A percentile compares a stretch with the other conserved stretches of the same genome.
Evolutionary conservation across 2,888 invertebrate species (phyloP).

Genomic region (Amiota communis): DNA sequence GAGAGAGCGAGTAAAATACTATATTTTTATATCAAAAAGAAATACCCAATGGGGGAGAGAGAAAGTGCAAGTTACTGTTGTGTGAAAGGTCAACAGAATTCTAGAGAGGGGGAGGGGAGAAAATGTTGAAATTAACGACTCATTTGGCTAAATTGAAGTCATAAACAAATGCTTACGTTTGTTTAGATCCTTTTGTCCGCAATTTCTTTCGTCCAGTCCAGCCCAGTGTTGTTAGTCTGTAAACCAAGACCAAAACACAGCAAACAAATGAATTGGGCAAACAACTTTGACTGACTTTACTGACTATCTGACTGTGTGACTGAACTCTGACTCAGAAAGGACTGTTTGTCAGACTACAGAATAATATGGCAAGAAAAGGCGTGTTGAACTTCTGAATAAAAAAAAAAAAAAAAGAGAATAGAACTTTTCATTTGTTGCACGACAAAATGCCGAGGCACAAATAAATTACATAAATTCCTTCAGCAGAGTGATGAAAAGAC

Average conservation of each 20-base stretch:
- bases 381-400: background rate
- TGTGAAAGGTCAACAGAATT: background rate
- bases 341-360: slow-evolving; percentile 5
- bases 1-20: too few relatives aligned
- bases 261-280: background rate
- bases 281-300: background rate
- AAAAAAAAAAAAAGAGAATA: background rate
- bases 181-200: background rate
- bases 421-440: slow-evolving; percentile 26
- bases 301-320: background rate
- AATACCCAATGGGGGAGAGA: too few relatives aligned
- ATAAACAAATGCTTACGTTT: slow-evolving; percentile 58
- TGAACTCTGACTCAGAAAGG: background rate
- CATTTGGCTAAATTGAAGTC: slow-evolving; percentile 69
- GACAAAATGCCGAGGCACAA: slow-evolving; percentile 24
- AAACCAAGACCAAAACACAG: background rate
- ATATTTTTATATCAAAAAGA: too few relatives aligned
- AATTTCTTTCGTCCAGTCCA: background rate
- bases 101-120: slow-evolving; percentile 42
- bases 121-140: slow-evolving; percentile 67
- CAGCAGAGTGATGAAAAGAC: slow-evolving; percentile 21
- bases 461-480: slow-evolving; percentile 34
- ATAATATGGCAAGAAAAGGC: background rate
- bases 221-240: background rate
- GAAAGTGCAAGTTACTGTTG: background rate